Percentiles rank a stretch among this genome's conserved stretches.
phyloP scores from a whole-genome alignment of 2,113 vertebrate species.

The zebrafish (Danio rerio) region GRCz12tu NC_133191.1:48286501-48287000 shows the following conservation, averaged over 20 bases:
- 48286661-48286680: not conserved
- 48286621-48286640: not conserved
- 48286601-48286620: not conserved
- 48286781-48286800: not conserved
- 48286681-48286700: not conserved
- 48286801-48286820: not conserved
- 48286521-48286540: slow-evolving; percentile 38
- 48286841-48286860: no score
- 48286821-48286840: no score
- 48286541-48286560: slow-evolving; percentile 55
- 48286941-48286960: no score
- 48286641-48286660: not conserved
- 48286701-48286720: slow-evolving; percentile 16
- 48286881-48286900: no score
- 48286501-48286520: slow-evolving; percentile 68
- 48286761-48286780: not conserved
- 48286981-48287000: no score
- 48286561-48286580: slow-evolving; percentile 60
- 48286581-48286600: not conserved
- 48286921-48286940: no score
- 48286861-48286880: no score
- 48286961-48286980: no score
- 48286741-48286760: not conserved
- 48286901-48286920: no score
- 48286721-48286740: not conserved